Evolutionary conservation across 1,140 invertebrate species (phyloP), one percentile per base, ranked within the genome.

Genomic region (Drosophila rufa): DNA sequence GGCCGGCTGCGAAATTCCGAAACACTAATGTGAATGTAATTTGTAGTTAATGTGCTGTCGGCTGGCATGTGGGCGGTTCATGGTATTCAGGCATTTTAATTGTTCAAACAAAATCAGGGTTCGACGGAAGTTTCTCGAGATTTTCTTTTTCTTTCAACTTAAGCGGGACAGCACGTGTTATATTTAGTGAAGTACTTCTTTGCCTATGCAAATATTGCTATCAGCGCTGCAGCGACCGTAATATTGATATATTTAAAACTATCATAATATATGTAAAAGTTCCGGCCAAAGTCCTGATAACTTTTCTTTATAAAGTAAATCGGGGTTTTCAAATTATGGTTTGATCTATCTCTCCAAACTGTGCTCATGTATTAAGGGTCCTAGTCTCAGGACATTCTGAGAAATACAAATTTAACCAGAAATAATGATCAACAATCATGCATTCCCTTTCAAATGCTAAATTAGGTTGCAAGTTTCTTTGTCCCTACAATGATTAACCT

Each of bases 11-110:
- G 73, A 86, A 82, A 87, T 76, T 65, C 82, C 75, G 79, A 87
- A 87, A 84, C 84, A 89, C 84, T 87, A 87, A 87, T 87, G 84
- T 89, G 84, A 87, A 89, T 87, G 84, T 87, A 87, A 87, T 87
- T 87, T 87, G 84, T 89, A 89, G 84, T 89, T 87, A 87, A 87
- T 87, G 83, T 84, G 80, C 70, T 83, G 75, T 78, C 73, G 81
- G 75, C 43, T 70, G 70, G 65, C 80, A 80, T 46, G 57, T 57
- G 74, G 80, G 57, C 48, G 47, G 61, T 45, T 45, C 17, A 25
- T 46, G 75, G 51, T 53, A 53, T 61, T 57, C 58, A 61, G 60
- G 56, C 62, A 69, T 77, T 89, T 87, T 87, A 89, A 89, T 87
- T 89, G 80, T 71, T 80, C 65, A 70, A 83, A 84, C 74, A 64